Conservation (phyloP, 2,888 invertebrate genomes). For the Rhyacophila evoluta region DNA sequence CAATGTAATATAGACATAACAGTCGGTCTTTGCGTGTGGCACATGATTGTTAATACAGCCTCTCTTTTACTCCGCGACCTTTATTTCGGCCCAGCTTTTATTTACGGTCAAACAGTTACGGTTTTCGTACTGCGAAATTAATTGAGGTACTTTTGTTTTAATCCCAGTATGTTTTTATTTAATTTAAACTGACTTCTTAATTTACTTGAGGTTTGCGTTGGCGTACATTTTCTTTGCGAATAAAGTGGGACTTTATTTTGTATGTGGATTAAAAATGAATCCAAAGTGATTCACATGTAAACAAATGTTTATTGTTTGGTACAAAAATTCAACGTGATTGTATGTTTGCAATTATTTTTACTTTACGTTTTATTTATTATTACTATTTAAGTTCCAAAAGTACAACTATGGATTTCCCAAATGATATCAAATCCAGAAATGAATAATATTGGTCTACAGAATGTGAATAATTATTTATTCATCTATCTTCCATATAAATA, state of each 20-base stretch:
- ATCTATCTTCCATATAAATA: too few species aligned
- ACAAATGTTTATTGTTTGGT: too few species aligned
- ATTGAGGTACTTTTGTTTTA: slow-evolving; percentile 22
- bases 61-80: slow-evolving; percentile 18
- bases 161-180: slow-evolving; percentile 5
- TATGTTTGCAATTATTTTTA: too few species aligned
- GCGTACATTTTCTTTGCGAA: background rate
- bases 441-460: too few species aligned
- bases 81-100: slow-evolving; percentile 16
- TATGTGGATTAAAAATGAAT: background rate
- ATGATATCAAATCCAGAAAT: too few species aligned
- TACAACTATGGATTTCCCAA: too few species aligned
- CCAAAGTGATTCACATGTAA: too few species aligned
- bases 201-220: slow-evolving; percentile 4
- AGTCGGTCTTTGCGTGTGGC: slow-evolving; percentile 27
- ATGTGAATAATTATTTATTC: too few species aligned
- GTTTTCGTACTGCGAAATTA: slow-evolving; percentile 19
- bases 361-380: too few species aligned
- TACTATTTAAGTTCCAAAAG: too few species aligned
- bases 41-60: slow-evolving; percentile 29
- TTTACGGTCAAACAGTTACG: slow-evolving; percentile 27
- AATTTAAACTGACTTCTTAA: slow-evolving; percentile 24
- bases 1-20: background rate
- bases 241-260: background rate
- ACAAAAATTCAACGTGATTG: too few species aligned